These are phyloP conservation scores for Hassar affinis DNA, from an alignment of 2,113 vertebrate species.

Conservation along the genomic window DNA sequence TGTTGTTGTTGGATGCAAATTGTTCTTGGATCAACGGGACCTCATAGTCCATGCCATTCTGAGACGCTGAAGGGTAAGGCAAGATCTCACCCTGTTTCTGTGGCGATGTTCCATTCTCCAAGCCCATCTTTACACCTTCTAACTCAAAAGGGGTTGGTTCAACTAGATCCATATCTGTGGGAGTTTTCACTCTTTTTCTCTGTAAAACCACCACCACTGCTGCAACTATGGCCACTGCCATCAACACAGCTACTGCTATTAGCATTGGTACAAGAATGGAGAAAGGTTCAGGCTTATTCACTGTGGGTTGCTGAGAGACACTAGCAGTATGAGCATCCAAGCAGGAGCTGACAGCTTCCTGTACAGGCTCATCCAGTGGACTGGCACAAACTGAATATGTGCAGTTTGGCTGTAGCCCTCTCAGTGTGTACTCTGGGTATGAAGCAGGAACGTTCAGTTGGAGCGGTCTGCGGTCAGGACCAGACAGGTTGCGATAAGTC, in stretches of 20 bases:
- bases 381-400: conserved; percentile 87
- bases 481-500: conserved; percentile 88
- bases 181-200: conserved; percentile 71
- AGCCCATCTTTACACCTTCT: conserved; percentile 83
- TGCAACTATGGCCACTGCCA: conserved; percentile 68
- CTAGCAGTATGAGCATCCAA: conserved; percentile 77
- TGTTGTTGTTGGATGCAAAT: conserved; percentile 79
- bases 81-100: conserved; percentile 72
- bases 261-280: conserved; percentile 79
- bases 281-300: conserved; percentile 72
- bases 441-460: conserved; percentile 82
- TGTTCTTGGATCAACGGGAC: conserved; percentile 84
- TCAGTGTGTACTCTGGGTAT: conserved; percentile 82
- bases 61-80: conserved; percentile 59
- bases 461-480: conserved; percentile 81
- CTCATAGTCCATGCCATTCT: conserved; percentile 78
- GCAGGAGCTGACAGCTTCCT: conserved; percentile 72
- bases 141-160: conserved; percentile 82
- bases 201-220: conserved; percentile 56
- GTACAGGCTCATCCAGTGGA: conserved; percentile 71
- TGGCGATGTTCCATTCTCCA: conserved; percentile 76
- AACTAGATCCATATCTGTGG: conserved; percentile 60
- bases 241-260: conserved; percentile 65
- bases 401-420: conserved; percentile 85
- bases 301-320: conserved; percentile 67